Conservation (phyloP, 2,888 invertebrate species). For the Orchesellides sinensis region DNA sequence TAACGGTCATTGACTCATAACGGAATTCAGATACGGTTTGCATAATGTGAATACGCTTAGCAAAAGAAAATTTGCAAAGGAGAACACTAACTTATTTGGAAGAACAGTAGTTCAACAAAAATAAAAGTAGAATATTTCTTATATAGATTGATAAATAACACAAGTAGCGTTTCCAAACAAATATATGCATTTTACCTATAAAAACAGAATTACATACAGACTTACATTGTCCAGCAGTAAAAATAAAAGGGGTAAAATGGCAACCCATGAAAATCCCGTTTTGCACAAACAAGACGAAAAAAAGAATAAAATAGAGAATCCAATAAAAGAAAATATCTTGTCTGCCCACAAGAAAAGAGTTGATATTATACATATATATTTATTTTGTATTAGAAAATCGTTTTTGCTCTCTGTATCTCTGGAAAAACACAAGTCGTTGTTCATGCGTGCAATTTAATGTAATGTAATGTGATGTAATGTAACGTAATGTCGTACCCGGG, state of each 20-base stretch:
- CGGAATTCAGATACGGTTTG: too few relatives aligned
- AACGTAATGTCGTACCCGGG: constrained; percentile 2
- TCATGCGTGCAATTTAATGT: constrained; percentile 30
- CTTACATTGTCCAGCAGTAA: constrained; percentile 56
- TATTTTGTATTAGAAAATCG: neutral
- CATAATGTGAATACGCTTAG: too few relatives aligned
- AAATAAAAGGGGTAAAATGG: constrained; percentile 10
- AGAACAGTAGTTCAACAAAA: too few relatives aligned
- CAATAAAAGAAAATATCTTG: constrained; percentile 8
- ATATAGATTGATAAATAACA: too few relatives aligned
- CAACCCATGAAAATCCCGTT: constrained; percentile 37
- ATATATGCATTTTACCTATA: too few relatives aligned
- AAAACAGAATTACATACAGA: too few relatives aligned
- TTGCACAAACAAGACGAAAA: constrained; percentile 19
- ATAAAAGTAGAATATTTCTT: too few relatives aligned
- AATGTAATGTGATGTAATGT: constrained; percentile 16
- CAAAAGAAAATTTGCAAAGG: too few relatives aligned
- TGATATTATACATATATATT: neutral
- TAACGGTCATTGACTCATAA: too few relatives aligned
- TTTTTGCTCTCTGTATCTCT: neutral
- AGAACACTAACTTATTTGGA: too few relatives aligned
- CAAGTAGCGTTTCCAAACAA: too few relatives aligned
- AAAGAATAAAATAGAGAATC: neutral
- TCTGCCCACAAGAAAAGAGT: constrained; percentile 16
- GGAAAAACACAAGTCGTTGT: neutral